Conservation (phyloP, 2,888 invertebrate species). For the Apamea sordens region DNA sequence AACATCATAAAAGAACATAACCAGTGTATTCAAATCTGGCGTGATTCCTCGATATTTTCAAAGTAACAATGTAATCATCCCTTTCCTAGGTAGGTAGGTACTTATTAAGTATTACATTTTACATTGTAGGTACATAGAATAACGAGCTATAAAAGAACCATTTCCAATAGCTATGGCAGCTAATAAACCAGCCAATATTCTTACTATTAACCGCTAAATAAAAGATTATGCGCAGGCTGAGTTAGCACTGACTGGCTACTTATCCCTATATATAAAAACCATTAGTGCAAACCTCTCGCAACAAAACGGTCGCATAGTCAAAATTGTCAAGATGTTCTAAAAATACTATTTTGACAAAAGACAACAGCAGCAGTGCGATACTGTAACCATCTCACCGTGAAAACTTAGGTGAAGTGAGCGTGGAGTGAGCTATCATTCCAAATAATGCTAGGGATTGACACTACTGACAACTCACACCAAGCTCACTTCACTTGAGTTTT, state of each 20-base stretch:
- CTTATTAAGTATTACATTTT: too few relatives aligned
- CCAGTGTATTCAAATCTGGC: not conserved
- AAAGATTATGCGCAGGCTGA: not conserved
- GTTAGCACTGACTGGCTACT: not conserved
- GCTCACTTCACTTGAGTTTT: too few relatives aligned
- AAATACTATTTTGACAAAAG: not conserved
- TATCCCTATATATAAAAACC: not conserved
- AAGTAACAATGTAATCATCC: slow-evolving; percentile 11
- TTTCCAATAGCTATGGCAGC: not conserved
- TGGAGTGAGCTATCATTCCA: too few relatives aligned
- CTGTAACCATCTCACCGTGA: too few relatives aligned
- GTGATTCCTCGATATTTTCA: not conserved
- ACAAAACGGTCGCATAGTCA: not conserved
- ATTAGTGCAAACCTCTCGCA: not conserved
- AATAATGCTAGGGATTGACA: too few relatives aligned
- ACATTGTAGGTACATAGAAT: slow-evolving; percentile 12
- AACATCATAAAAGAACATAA: not conserved
- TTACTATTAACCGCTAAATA: not conserved
- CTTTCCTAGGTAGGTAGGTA: not conserved
- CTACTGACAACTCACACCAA: too few relatives aligned
- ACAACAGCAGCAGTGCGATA: too few relatives aligned
- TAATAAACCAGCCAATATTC: not conserved
- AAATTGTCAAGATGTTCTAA: not conserved
- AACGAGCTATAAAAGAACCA: slow-evolving; percentile 10
- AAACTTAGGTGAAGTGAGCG: too few relatives aligned